Conservation (phyloP, 2,888 invertebrate genomes). For the Trichogramma dendrolimi region DNA sequence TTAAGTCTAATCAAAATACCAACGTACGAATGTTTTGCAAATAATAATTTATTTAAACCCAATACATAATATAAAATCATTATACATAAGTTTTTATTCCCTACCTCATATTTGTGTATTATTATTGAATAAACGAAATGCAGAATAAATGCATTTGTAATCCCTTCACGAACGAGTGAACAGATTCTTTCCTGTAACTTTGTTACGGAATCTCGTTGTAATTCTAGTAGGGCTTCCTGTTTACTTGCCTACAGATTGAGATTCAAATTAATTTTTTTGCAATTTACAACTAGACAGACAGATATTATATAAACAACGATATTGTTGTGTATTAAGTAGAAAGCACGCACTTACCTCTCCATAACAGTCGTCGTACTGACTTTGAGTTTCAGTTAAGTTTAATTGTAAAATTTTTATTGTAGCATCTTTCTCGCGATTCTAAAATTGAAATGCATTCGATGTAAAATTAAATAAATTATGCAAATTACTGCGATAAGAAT, state of each 20-base stretch:
- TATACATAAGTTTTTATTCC: conserved; percentile 9
- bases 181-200: conserved; percentile 39
- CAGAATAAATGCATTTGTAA: conserved; percentile 33
- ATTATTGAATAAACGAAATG: conserved; percentile 41
- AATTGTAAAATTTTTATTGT: conserved; percentile 39
- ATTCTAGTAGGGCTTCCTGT: conserved; percentile 42
- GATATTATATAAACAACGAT: neutral
- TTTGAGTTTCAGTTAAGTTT: conserved; percentile 41
- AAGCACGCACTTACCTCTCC: conserved; percentile 37
- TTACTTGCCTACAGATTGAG: conserved; percentile 40
- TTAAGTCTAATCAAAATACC: no score
- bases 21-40: neutral
- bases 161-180: conserved; percentile 34
- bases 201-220: conserved; percentile 42
- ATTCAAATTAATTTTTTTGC: conserved; percentile 11
- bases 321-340: conserved; percentile 7
- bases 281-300: no score
- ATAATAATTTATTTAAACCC: neutral
- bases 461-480: neutral
- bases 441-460: conserved; percentile 31
- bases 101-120: conserved; percentile 44
- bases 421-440: conserved; percentile 39
- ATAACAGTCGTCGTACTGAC: conserved; percentile 45
- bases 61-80: neutral
- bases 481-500: no score